Percentiles rank a stretch among this genome's conserved stretches.
Conservation (phyloP, 2,113 vertebrate genomes). For the Larimichthys polyactis region DNA sequence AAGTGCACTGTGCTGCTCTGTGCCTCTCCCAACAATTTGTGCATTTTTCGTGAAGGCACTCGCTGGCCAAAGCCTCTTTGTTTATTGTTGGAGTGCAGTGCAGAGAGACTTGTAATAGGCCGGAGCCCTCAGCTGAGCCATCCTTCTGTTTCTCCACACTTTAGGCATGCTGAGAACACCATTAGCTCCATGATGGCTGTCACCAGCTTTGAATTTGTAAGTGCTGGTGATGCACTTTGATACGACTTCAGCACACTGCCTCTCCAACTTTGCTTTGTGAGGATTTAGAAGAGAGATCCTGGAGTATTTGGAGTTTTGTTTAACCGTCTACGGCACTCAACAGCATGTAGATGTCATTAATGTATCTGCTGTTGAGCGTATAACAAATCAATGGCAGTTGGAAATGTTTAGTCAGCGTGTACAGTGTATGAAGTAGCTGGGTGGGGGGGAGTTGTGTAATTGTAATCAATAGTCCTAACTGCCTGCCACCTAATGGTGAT, state of each 20-base stretch:
- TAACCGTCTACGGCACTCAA: background rate
- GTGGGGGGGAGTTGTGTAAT: constrained; percentile 72
- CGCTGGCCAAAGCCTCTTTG: constrained; percentile 63
- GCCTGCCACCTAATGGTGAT: constrained; percentile 60
- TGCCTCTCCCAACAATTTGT: constrained; percentile 47
- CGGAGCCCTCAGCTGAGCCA: constrained; percentile 57
- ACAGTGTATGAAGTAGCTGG: constrained; percentile 41
- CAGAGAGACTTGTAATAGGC: constrained; percentile 48
- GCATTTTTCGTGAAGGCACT: constrained; percentile 51
- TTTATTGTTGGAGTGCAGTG: constrained; percentile 74
- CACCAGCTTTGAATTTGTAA: constrained; percentile 58
- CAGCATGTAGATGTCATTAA: constrained; percentile 15
- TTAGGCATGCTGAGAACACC: constrained; percentile 44
- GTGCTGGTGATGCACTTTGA: background rate
- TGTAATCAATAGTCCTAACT: constrained; percentile 75
- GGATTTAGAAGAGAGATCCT: background rate
- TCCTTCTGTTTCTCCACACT: constrained; percentile 59
- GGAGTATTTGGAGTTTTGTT: background rate
- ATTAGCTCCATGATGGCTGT: constrained; percentile 50
- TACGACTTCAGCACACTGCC: background rate
- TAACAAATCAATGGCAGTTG: constrained; percentile 51
- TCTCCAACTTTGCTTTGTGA: background rate
- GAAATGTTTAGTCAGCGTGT: constrained; percentile 55
- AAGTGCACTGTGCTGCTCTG: constrained; percentile 25
- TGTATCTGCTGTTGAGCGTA: constrained; percentile 19